A percentile compares a stretch with the other conserved stretches of the same genome.
These are phyloP conservation scores for Dallia pectoralis DNA, from an alignment of 2,797 vertebrate species.

Conservation along the genomic window DNA sequence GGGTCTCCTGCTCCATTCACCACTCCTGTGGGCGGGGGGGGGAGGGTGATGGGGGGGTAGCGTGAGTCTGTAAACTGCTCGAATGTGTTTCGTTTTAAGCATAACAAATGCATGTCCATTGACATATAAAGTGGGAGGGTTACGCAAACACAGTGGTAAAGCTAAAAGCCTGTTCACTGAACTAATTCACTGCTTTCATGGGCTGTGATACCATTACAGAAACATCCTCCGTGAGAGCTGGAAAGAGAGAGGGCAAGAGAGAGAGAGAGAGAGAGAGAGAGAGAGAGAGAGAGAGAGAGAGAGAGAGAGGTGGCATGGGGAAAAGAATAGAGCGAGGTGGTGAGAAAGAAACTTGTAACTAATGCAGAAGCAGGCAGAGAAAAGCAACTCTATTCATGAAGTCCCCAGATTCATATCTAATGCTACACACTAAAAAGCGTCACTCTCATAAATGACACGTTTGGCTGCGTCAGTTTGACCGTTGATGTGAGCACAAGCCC, in stretches of 20 bases:
- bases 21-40: background rate
- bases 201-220: background rate
- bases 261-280: background rate
- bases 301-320: background rate
- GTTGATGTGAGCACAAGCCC: too few relatives aligned
- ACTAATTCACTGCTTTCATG: background rate
- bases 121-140: background rate
- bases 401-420: background rate
- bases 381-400: background rate
- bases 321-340: background rate
- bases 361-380: background rate
- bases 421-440: too few relatives aligned
- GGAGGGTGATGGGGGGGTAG: background rate
- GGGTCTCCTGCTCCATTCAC: background rate
- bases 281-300: background rate
- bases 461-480: too few relatives aligned
- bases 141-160: background rate
- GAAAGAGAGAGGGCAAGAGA: background rate
- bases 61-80: background rate
- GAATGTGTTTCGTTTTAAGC: background rate
- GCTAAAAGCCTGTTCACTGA: background rate
- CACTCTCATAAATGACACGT: too few relatives aligned
- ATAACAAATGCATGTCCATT: background rate
- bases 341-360: background rate
- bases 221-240: background rate